Base-by-base conservation (phyloP, 2,113 vertebrate genomes). In the Pionites leucogaster region DNA sequence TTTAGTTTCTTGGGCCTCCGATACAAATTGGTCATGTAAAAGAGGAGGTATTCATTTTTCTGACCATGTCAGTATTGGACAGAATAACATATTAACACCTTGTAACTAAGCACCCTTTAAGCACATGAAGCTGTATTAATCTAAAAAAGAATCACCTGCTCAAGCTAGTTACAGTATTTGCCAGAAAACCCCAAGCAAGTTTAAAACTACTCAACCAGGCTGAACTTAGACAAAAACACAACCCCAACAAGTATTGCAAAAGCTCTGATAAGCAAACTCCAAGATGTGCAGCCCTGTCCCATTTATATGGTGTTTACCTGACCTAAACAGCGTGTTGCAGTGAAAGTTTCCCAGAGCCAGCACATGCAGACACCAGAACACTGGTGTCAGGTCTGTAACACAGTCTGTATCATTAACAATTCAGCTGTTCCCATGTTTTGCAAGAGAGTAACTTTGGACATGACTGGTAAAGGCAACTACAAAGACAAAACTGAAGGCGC, bases 361-460 rank as follows among this genome's bases (percentile, higher is more conserved):
- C 14, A 63, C 25, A 81, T 8, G 7, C 44, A 77, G 23, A 42
- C 10, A 72, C 53, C 47, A 67, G 41, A 82, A 42, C 2, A 12
- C 8, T 9, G 7, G 20, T 13, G 7, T 42, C 50, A 74, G 69
- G 67, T 37, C 57, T 84, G 69, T 18, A 55, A 29, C 16, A 49
- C 29, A 29, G 13, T 23, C 88, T 52, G 52, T 88, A 53, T 33
- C 10, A 79, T 60, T 85, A 87, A 44, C 78, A 67, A 59, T 12
- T 35, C 19, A 67, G 13, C 55, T n/a, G 1, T 28, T 47, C 4
- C 0, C 39, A 50, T 24, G 33, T 33, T 14, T 46, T 47, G 2
- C 8, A 69, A 25, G 14, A 52, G 35, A 41, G n/a, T 65, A 78
- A 57, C 65, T 78, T 63, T 28, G 25, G 63, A 64, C 63, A 57